Base-by-base conservation (phyloP, 1,140 invertebrate species). In the Drosophila nannoptera region DNA sequence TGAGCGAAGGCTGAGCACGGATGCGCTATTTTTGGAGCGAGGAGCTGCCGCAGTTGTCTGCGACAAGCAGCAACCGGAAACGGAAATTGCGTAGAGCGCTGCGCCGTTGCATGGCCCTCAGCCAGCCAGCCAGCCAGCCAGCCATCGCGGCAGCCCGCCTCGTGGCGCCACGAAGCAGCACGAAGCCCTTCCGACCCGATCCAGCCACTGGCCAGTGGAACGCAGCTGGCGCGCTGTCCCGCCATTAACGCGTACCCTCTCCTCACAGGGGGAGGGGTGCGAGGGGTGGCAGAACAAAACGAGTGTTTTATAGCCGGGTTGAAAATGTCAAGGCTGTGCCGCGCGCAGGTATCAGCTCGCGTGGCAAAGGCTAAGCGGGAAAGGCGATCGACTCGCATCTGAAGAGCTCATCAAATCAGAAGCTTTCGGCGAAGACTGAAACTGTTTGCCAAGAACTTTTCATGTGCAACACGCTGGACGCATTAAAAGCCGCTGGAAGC, bases 21-120 rank as follows among this genome's bases (percentile, higher is more conserved):
- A 38, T 35, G 59, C n/a, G 35, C 59, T 64, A 73, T 62, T 61
- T 73, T 61, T 52, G 46, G 36, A 67, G 42, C 35, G 45, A 33
- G 36, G 46, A n/a, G 38, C 48, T 63, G 58, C 62, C 71, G 78
- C 71, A 63, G 67, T 83, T 83, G 78, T 83, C 62, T 75, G 73
- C 69, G 69, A 71, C 69, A 67, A 54, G 63, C 63, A 67, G 77
- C 75, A 66, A 69, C 81, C 77, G 81, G 81, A 87, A 86, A 81
- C 81, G 81, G 81, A 84, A 84, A 84, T 84, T 84, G 80, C 80
- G 80, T 83, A 83, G 78, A 78, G 71, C 78, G 56, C 46, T 61
- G 61, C 77, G 42, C 56, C 62, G 73, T 77, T 59, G 78, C 78
- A 74, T 75, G 66, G 77, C 73, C 68, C 53, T 12, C 46, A 66